These are phyloP conservation scores for Menidia beryllina DNA, from an alignment of 2,113 vertebrate genomes.

Conservation along the genomic window DNA sequence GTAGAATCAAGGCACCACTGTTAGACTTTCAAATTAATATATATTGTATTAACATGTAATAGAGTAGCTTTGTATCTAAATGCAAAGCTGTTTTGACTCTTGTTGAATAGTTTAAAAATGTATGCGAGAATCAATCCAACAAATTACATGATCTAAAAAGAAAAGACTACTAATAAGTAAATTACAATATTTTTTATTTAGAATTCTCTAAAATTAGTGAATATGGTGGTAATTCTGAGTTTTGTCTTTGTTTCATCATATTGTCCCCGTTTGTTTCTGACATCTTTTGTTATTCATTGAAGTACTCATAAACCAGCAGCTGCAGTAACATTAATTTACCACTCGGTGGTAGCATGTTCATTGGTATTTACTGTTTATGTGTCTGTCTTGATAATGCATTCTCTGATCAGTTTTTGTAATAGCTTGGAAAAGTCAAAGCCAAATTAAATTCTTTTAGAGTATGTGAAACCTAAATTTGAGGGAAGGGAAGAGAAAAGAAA, in stretches of 20 bases:
- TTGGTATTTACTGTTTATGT: background rate
- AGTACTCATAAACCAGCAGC: background rate
- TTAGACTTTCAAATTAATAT: too few relatives aligned
- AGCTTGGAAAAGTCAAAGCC: too few relatives aligned
- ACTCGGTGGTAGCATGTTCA: slow-evolving; percentile 58
- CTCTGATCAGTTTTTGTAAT: too few relatives aligned
- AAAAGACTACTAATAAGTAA: too few relatives aligned
- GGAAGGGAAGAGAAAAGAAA: too few relatives aligned
- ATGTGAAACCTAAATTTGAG: background rate
- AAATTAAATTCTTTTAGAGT: background rate
- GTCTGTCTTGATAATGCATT: background rate
- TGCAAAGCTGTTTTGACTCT: background rate
- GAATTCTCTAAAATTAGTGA: background rate
- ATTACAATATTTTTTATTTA: slow-evolving; percentile 29
- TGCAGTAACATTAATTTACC: slow-evolving; percentile 42
- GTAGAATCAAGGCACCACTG: too few relatives aligned
- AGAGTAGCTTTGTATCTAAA: background rate
- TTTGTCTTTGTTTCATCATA: background rate
- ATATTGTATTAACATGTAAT: background rate
- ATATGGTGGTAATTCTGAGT: background rate
- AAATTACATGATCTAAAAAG: slow-evolving; percentile 14
- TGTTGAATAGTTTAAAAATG: slow-evolving; percentile 15
- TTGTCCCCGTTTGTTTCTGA: background rate
- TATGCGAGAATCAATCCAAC: slow-evolving; percentile 23
- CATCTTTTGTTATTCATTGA: background rate